Evolutionary conservation across 1,140 invertebrate species (phyloP).

Genomic region (Procambarus virginalis): DNA sequence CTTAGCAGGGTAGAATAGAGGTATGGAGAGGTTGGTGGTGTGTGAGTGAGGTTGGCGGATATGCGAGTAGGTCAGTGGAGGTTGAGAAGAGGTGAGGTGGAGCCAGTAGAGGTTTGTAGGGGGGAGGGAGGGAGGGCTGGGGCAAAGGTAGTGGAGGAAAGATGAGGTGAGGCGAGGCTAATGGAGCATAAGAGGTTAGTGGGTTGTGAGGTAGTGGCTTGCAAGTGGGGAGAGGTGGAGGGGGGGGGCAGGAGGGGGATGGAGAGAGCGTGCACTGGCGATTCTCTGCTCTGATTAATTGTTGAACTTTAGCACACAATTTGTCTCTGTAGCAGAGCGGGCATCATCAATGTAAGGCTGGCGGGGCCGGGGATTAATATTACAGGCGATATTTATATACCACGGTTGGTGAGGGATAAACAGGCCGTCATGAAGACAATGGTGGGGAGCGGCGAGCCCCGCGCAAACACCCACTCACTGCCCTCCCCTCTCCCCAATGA

Average conservation of each 20-base stretch:
- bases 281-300: constrained; percentile 41
- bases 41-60: not conserved
- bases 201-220: not conserved
- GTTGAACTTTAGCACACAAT: constrained; percentile 47
- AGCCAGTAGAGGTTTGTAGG: not conserved
- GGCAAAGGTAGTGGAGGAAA: not conserved
- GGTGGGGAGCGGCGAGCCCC: not conserved
- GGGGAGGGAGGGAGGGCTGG: not conserved
- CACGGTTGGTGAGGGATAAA: constrained; percentile 18
- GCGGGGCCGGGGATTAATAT: constrained; percentile 17
- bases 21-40: not conserved
- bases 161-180: not conserved
- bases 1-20: no score
- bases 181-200: no score
- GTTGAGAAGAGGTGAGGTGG: not conserved
- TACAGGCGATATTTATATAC: constrained; percentile 39
- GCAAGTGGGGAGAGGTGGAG: not conserved
- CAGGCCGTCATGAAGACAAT: constrained; percentile 35
- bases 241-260: constrained; percentile 1
- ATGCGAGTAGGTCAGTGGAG: not conserved
- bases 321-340: constrained; percentile 33
- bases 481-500: constrained; percentile 10
- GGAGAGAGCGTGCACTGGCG: not conserved
- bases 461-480: not conserved
- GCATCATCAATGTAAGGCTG: constrained; percentile 35